These are phyloP conservation scores for Merluccius polli DNA, from an alignment of 2,797 vertebrate genomes.

Conservation along the genomic window DNA sequence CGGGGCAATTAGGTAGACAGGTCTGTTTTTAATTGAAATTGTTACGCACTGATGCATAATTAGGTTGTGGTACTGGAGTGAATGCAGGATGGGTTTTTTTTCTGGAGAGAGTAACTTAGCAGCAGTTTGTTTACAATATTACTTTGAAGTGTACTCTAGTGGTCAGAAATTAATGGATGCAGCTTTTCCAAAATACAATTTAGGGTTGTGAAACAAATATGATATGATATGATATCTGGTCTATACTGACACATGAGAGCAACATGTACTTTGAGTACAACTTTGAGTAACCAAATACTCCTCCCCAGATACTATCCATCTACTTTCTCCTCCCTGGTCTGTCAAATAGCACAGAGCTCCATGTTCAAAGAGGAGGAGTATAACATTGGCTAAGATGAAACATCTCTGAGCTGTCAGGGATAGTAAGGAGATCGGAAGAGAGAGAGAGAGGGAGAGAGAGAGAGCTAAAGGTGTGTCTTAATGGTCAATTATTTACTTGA, in stretches of 20 bases:
- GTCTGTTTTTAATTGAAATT: constrained; percentile 1
- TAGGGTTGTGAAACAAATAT: neutral
- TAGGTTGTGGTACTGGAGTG: neutral
- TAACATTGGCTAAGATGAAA: neutral
- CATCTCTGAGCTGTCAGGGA: neutral
- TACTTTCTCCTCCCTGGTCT: neutral
- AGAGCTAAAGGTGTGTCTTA: constrained; percentile 7
- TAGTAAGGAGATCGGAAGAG: neutral
- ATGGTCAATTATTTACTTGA: constrained; percentile 17
- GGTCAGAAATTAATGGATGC: neutral
- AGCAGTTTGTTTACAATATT: neutral
- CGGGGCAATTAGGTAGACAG: neutral
- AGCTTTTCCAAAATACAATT: neutral
- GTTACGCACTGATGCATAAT: neutral
- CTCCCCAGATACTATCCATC: neutral
- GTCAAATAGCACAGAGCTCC: neutral
- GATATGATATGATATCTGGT: too few species aligned
- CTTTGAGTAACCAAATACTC: neutral
- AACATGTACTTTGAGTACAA: neutral
- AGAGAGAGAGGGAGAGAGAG: neutral
- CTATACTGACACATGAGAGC: neutral
- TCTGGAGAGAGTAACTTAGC: neutral
- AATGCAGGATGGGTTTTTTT: neutral
- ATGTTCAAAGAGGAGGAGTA: neutral
- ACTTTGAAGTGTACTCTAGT: neutral